Percentiles rank a stretch among this genome's conserved stretches.
phyloP scores from a whole-genome alignment of 2,888 invertebrate genomes.

The Malthinus flaveolus region DNA sequence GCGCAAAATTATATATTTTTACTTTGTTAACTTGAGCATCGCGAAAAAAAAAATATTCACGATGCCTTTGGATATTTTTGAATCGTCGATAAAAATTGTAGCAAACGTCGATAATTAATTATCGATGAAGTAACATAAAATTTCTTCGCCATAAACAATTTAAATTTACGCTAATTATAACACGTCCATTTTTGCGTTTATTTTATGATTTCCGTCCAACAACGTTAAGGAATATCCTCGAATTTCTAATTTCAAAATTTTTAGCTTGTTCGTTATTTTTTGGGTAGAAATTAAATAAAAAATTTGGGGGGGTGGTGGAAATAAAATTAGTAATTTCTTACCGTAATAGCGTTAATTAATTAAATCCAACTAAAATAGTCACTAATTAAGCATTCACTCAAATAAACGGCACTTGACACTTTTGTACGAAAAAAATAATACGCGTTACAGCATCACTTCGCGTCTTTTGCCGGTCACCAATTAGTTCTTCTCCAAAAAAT shows the following conservation, averaged over 20 bases:
- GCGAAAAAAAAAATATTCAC: constrained; percentile 7
- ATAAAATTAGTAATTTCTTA: background rate
- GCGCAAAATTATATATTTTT: no score
- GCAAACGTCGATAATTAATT: no score
- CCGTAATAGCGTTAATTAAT: background rate
- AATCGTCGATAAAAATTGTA: no score
- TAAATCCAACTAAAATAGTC: background rate
- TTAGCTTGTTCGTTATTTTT: background rate
- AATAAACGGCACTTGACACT: background rate
- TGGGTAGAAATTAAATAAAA: background rate
- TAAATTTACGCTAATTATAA: no score
- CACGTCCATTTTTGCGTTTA: background rate
- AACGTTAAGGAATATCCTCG: background rate
- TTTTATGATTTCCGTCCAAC: no score
- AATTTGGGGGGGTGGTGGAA: no score
- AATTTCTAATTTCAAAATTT: background rate
- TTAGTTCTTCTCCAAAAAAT: constrained; percentile 4
- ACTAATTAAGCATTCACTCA: background rate
- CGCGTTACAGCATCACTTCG: background rate
- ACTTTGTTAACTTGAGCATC: no score
- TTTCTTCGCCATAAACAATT: no score
- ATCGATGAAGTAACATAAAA: no score
- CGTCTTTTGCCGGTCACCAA: constrained; percentile 21
- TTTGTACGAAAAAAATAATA: background rate
- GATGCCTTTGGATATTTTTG: background rate